Conservation (phyloP, 1,140 invertebrate species). For the Archegozetes longisetosus region DNA sequence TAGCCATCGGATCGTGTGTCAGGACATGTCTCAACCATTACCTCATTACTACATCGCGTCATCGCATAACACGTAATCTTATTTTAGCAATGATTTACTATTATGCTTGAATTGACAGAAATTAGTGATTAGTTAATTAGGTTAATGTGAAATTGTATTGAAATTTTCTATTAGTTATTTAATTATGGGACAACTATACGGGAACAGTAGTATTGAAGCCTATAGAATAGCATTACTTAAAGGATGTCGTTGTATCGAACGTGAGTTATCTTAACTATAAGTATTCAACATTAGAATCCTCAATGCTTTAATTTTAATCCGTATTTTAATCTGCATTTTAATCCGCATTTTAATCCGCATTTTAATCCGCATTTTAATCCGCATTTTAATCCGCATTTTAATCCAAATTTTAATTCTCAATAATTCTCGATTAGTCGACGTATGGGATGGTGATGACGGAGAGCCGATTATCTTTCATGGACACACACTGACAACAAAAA, state of each 20-base stretch:
- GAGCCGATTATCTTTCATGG: slow-evolving; percentile 41
- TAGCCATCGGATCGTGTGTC: slow-evolving; percentile 31
- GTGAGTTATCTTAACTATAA: slow-evolving; percentile 26
- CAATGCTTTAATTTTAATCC: background rate
- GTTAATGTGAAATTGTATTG: background rate
- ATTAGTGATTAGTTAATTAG: background rate
- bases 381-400: no score
- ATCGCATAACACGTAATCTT: slow-evolving; percentile 45
- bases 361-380: no score
- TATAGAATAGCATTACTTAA: slow-evolving; percentile 34
- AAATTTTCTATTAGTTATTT: background rate
- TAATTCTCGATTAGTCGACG: slow-evolving; percentile 41
- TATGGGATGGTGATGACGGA: slow-evolving; percentile 40
- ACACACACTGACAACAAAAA: slow-evolving; percentile 40
- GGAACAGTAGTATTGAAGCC: slow-evolving; percentile 39
- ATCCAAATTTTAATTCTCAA: no score
- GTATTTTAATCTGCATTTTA: no score
- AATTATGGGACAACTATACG: slow-evolving; percentile 31
- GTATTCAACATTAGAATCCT: background rate
- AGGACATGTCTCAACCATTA: slow-evolving; percentile 45
- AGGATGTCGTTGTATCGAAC: slow-evolving; percentile 36
- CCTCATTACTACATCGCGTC: slow-evolving; percentile 46
- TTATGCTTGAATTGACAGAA: no score
- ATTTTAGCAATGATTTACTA: background rate
- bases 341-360: no score